These are phyloP conservation scores for Tachyglossus aculeatus DNA, from an alignment of 2,797 vertebrate genomes.

Conservation along the genomic window DNA sequence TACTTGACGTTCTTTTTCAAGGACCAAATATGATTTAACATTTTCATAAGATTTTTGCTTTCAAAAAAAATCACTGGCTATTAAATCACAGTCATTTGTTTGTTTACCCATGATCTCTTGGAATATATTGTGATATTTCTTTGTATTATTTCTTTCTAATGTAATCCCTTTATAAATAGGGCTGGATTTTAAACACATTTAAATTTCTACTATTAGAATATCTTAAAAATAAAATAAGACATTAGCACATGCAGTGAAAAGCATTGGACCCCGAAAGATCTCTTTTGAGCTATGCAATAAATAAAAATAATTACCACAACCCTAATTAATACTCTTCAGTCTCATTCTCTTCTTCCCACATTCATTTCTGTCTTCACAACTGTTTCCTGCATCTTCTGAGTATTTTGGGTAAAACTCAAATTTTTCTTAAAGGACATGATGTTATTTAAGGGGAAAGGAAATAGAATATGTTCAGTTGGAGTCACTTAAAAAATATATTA, in stretches of 20 bases:
- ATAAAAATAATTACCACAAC: slow-evolving; percentile 32
- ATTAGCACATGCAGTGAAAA: slow-evolving; percentile 45
- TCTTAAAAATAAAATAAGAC: slow-evolving; percentile 62
- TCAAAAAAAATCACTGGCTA: slow-evolving; percentile 16
- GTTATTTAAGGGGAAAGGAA: too few relatives aligned
- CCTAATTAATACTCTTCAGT: not conserved
- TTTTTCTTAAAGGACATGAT: too few relatives aligned
- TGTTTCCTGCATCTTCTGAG: not conserved
- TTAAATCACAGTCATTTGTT: slow-evolving; percentile 37
- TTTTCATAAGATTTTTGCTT: slow-evolving; percentile 61
- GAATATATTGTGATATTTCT: slow-evolving; percentile 27
- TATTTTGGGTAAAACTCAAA: too few relatives aligned
- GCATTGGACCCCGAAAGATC: slow-evolving; percentile 26
- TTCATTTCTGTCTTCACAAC: not conserved
- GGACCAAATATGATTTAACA: slow-evolving; percentile 61
- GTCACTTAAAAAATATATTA: too few relatives aligned
- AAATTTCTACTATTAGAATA: slow-evolving; percentile 48
- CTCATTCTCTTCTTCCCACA: not conserved
- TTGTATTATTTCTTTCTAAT: slow-evolving; percentile 46
- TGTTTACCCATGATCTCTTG: slow-evolving; percentile 26
- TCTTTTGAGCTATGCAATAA: slow-evolving; percentile 13
- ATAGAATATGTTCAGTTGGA: too few relatives aligned
- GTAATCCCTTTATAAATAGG: slow-evolving; percentile 53
- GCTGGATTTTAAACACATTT: slow-evolving; percentile 40
- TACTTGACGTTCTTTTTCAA: slow-evolving; percentile 73